Base-by-base conservation (phyloP, 1,140 invertebrate species). In the Argopecten irradians region DNA sequence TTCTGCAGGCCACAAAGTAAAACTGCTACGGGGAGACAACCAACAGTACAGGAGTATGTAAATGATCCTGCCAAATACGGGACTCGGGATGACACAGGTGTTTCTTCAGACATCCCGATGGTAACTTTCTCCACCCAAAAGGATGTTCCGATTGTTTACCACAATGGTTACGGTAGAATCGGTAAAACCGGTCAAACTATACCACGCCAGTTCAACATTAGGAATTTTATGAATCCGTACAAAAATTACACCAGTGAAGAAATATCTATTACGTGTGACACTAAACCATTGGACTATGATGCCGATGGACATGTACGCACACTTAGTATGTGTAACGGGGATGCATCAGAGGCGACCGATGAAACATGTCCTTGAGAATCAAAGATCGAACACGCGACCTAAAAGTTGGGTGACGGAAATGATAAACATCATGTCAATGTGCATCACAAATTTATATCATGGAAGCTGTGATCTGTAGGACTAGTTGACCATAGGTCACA, bases 1-100 rank as follows among this genome's bases (percentile, higher is more conserved):
- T 84, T 39, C 19, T 87, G 86, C 35, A 35, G 86, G 46, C 84
- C 86, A 46, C 83, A 84, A n/a, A 46, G 39, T 46, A 87, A 87
- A 34, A 46, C 83, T 34, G 39, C 39, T 1, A 34, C 33, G 16
- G 86, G 86, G 34, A 84, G 34, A 71, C 55, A 71, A 71, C 55
- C 55, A 28, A 71, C 28, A n/a, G 5, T n/a, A 28, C 55, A 71
- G 11, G 55, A 71, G 55, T 28, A 71, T 16, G 55, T 71, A 1
- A 28, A n/a, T 71, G 55, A n/a, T 5, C 8, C 55, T 71, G n/a
- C n/a, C 5, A n/a, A 71, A 5, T 8, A 5, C 22, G 19, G n/a
- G 5, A 28, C n/a, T 0, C 22, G n/a, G n/a, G 55, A 71, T 1
- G 22, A 71, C 1, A 16, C 55, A 28, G 55, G n/a, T 3, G n/a